Evolutionary conservation across 2,888 invertebrate genomes (phyloP), one percentile per base, ranked within the genome.

Genomic region (Lepidochrysops patricia): DNA sequence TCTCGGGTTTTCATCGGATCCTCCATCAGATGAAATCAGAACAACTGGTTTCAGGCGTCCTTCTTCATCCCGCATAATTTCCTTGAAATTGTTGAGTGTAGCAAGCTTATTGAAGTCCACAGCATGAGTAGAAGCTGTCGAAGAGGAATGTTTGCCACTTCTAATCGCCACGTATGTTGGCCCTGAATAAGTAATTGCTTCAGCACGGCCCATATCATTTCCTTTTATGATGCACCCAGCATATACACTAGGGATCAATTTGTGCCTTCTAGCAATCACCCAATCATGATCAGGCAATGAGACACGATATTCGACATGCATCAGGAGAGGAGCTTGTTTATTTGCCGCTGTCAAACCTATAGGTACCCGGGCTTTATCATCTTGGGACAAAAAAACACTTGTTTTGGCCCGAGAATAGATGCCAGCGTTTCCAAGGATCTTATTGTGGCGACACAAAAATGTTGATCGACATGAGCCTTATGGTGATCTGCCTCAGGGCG

Each of bases 1-100:
- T 50, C 68, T 64, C 57, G 68, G 67, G 65, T 68, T 69, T 68
- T 71, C 70, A 58, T 71, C 70, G 48, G 67, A 68, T 52, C 68
- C 69, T 61, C 69, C 69, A 66, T 71, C 69, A 61, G 61, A 62
- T 35, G 65, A 61, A 32, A 71, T 64, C 35, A 67, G 67, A 52
- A 70, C 54, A 54, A 71, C 67, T 62, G 69, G 69, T 64, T 71
- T 72, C 63, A 70, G 64, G 32, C 64, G 27, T 60, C 61, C 62
- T 52, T 61, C 23, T 35, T 60, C 52, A 62, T 58, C 50, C 50
- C 26, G 50, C 54, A 32, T 54, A 32, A 19, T 54, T 32, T 32
- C 27, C 19, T 32, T 6, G 19, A 54, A 54, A 19, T 54, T 54
- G 32, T 5, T 54, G 32, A 32, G 54, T 6, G 32, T 54, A 12